phyloP scores from a whole-genome alignment of 1,140 invertebrate species.

The Drosophila melanica region DNA sequence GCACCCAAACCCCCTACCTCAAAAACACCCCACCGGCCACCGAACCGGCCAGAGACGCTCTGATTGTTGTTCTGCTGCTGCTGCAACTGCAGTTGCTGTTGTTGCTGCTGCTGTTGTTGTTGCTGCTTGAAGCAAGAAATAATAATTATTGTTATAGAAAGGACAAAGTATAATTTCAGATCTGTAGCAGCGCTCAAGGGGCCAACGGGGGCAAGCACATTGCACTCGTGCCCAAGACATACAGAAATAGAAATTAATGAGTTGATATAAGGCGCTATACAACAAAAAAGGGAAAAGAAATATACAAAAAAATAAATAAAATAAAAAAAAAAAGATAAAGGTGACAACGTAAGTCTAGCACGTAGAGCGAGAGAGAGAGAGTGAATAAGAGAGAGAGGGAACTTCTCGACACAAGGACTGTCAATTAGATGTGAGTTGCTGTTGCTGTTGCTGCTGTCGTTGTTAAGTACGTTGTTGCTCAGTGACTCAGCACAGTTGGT shows the following conservation, averaged over 20 bases:
- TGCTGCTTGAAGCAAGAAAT: constrained; percentile 79
- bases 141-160: constrained; percentile 83
- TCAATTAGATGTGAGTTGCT: constrained; percentile 39
- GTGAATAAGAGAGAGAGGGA: neutral
- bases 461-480: constrained; percentile 6
- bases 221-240: constrained; percentile 67
- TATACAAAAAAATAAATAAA: constrained; percentile 4
- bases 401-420: constrained; percentile 20
- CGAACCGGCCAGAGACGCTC: constrained; percentile 34
- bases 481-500: constrained; percentile 28
- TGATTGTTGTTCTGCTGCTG: constrained; percentile 40
- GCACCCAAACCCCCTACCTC: constrained; percentile 1
- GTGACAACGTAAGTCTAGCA: constrained; percentile 24
- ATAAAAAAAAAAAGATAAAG: constrained; percentile 26
- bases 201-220: constrained; percentile 37
- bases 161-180: constrained; percentile 82
- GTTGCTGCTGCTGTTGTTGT: constrained; percentile 37
- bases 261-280: constrained; percentile 69
- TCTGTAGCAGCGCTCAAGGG: constrained; percentile 67
- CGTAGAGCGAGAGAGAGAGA: neutral
- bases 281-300: neutral
- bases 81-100: constrained; percentile 22
- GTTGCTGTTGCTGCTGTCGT: neutral
- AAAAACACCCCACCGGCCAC: constrained; percentile 20
- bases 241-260: constrained; percentile 83